These are phyloP conservation scores for Eristalis tenax DNA, from an alignment of 2,888 invertebrate genomes.

Conservation along the genomic window DNA sequence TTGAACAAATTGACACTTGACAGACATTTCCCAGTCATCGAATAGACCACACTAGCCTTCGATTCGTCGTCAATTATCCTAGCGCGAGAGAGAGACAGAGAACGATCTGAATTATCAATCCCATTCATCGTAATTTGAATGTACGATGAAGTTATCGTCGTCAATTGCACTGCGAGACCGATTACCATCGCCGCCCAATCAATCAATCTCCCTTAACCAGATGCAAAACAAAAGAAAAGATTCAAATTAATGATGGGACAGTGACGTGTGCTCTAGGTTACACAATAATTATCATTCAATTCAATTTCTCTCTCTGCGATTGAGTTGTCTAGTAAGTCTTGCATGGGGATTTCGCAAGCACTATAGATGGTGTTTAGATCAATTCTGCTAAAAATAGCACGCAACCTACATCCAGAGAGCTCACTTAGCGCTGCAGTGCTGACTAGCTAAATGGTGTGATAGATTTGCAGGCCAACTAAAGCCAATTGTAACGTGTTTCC, in stretches of 20 bases:
- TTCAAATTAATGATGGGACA: neutral
- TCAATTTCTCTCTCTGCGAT: too few relatives aligned
- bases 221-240: slow-evolving; percentile 1
- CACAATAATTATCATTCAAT: neutral
- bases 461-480: neutral
- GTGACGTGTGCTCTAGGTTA: neutral
- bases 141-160: slow-evolving; percentile 6
- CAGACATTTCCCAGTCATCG: neutral
- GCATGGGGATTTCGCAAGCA: neutral
- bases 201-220: slow-evolving; percentile 33
- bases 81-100: too few relatives aligned
- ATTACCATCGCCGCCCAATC: slow-evolving; percentile 12
- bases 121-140: slow-evolving; percentile 14
- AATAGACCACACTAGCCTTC: too few relatives aligned
- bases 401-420: neutral
- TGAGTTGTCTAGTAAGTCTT: too few relatives aligned
- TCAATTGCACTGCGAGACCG: slow-evolving; percentile 23
- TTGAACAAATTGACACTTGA: neutral
- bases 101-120: slow-evolving; percentile 13
- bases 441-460: neutral
- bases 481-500: neutral
- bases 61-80: too few relatives aligned
- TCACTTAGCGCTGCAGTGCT: neutral
- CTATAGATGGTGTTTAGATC: neutral
- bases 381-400: slow-evolving; percentile 19